phyloP scores from a whole-genome alignment of 2,113 vertebrate species.

The Miniopterus natalensis region DNA sequence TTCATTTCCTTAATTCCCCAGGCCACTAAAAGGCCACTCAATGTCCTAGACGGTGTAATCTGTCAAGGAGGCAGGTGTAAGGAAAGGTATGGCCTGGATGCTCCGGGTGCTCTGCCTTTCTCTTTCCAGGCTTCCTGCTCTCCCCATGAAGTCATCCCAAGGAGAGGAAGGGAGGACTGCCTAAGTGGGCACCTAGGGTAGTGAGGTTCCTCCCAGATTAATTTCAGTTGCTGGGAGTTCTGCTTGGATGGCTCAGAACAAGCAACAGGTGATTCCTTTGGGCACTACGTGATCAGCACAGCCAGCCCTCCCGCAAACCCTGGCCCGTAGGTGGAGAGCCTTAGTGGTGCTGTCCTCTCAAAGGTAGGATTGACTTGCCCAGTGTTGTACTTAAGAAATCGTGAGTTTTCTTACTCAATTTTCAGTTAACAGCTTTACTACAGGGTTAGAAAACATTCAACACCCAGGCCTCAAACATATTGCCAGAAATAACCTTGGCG shows the following conservation, averaged over 20 bases:
- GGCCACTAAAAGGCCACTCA: neutral
- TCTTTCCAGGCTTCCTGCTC: neutral
- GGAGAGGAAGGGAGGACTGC: neutral
- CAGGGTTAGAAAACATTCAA: constrained; percentile 69
- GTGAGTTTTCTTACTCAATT: constrained; percentile 15
- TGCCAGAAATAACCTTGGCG: constrained; percentile 86
- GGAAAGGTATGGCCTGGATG: neutral
- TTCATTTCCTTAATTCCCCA: constrained; percentile 57
- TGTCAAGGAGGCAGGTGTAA: neutral
- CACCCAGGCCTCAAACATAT: constrained; percentile 70
- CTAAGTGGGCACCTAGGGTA: neutral
- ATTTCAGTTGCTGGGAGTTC: neutral
- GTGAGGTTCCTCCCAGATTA: neutral
- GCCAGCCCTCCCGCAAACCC: too few relatives aligned
- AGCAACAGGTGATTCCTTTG: neutral
- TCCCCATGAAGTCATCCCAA: neutral
- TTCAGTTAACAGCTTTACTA: constrained; percentile 37
- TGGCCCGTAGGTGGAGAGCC: neutral
- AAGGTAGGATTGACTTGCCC: neutral
- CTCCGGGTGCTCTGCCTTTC: neutral
- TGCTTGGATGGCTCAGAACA: neutral
- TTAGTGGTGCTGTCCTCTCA: neutral
- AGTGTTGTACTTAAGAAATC: neutral
- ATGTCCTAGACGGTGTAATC: neutral
- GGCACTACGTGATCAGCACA: neutral